Conservation (phyloP, 2,113 vertebrate species). For the Reinhardtius hippoglossoides region DNA sequence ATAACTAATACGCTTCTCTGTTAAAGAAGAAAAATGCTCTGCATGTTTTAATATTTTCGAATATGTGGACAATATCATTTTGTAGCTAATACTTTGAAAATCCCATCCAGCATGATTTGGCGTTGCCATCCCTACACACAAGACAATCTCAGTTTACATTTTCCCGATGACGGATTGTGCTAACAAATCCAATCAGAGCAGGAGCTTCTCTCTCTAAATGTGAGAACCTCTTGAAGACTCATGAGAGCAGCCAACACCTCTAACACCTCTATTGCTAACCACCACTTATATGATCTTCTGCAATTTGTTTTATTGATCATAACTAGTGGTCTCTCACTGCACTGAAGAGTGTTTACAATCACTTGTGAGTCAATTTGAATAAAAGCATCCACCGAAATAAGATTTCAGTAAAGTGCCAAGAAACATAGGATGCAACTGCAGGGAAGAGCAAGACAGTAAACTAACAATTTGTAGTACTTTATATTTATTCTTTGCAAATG, state of each 20-base stretch:
- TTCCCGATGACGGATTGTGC: no score
- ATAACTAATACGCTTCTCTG: background rate
- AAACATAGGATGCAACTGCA: background rate
- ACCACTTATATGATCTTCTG: background rate
- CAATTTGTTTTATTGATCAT: background rate
- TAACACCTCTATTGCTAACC: background rate
- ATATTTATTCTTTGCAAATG: no score
- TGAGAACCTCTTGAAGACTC: background rate
- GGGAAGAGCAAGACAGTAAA: no score
- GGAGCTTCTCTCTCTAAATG: background rate
- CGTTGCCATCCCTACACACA: no score
- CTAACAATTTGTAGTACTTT: no score
- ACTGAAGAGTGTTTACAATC: background rate
- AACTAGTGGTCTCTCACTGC: background rate
- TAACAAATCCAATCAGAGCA: no score
- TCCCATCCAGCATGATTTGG: no score
- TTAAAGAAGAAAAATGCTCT: background rate
- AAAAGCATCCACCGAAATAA: no score
- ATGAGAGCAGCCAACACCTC: background rate
- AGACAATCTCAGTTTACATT: no score
- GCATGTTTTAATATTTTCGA: background rate
- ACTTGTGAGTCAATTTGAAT: background rate
- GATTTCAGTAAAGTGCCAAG: background rate
- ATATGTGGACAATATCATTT: background rate
- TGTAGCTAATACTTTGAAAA: background rate